Conservation (phyloP, 2,113 vertebrate species). For the Hypomesus transpacificus region DNA sequence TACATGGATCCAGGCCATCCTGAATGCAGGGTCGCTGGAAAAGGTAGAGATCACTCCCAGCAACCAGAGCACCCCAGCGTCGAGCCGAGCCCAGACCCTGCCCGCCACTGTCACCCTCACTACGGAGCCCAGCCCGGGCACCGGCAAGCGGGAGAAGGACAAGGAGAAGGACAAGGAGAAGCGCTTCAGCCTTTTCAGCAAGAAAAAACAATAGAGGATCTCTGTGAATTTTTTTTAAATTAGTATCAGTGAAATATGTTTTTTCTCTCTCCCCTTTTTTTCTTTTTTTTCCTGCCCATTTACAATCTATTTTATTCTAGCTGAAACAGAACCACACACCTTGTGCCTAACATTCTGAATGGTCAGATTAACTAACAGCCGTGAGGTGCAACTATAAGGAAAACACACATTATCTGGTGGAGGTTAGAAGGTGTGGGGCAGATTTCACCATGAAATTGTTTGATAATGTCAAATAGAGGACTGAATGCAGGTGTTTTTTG, state of each 20-base stretch:
- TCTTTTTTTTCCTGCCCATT: slow-evolving; percentile 69
- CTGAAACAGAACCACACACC: slow-evolving; percentile 82
- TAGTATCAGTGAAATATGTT: background rate
- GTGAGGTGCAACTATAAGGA: slow-evolving; percentile 38
- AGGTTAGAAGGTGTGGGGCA: slow-evolving; percentile 71
- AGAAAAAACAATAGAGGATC: slow-evolving; percentile 87
- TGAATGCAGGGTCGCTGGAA: slow-evolving; percentile 78
- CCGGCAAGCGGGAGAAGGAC: slow-evolving; percentile 82
- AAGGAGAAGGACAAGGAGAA: slow-evolving; percentile 90
- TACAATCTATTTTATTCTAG: slow-evolving; percentile 81
- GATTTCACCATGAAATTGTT: slow-evolving; percentile 58
- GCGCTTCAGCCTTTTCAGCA: slow-evolving; percentile 96
- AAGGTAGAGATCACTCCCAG: slow-evolving; percentile 73
- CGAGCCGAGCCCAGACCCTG: slow-evolving; percentile 91
- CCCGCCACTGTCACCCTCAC: slow-evolving; percentile 83
- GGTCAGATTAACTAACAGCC: background rate
- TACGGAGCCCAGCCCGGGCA: slow-evolving; percentile 90
- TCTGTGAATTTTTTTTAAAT: slow-evolving; percentile 49
- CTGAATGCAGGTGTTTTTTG: background rate
- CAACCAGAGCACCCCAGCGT: slow-evolving; percentile 86
- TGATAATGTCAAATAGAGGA: slow-evolving; percentile 40
- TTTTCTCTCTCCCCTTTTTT: slow-evolving; percentile 40
- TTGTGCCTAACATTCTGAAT: slow-evolving; percentile 85
- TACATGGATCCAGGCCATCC: slow-evolving; percentile 94
- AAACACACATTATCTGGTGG: slow-evolving; percentile 56